Percentiles rank a stretch among this genome's conserved stretches.
Evolutionary conservation across 1,140 invertebrate species (phyloP).

Genomic region (Orussus abietinus): DNA sequence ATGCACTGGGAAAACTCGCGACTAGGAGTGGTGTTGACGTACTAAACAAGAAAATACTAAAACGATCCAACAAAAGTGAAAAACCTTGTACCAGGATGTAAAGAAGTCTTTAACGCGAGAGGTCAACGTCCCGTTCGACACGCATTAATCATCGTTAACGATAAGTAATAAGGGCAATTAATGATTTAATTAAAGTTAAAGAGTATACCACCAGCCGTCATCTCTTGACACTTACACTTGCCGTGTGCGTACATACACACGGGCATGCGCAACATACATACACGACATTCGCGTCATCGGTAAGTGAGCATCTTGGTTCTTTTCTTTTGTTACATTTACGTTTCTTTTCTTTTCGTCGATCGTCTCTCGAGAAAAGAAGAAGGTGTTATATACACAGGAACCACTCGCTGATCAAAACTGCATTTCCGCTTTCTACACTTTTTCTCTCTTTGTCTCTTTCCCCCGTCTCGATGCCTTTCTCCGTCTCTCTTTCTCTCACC

Average conservation of each 20-base stretch:
- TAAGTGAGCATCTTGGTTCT: no score
- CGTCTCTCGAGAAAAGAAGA: slow-evolving; percentile 39
- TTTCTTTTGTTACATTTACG: no score
- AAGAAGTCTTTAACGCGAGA: slow-evolving; percentile 51
- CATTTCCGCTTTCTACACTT: slow-evolving; percentile 55
- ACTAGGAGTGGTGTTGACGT: slow-evolving; percentile 55
- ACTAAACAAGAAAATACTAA: slow-evolving; percentile 40
- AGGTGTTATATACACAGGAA: slow-evolving; percentile 54
- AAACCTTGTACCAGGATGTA: slow-evolving; percentile 51
- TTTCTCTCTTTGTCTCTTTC: no score
- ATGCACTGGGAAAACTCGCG: slow-evolving; percentile 50
- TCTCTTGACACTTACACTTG: slow-evolving; percentile 22
- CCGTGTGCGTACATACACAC: slow-evolving; percentile 14
- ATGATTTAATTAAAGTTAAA: slow-evolving; percentile 45
- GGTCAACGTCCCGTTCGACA: slow-evolving; percentile 47
- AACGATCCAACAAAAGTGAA: slow-evolving; percentile 31
- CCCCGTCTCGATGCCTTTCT: slow-evolving; percentile 38
- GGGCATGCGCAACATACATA: no score
- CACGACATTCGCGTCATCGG: no score
- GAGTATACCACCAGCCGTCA: slow-evolving; percentile 40
- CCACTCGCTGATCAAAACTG: slow-evolving; percentile 35
- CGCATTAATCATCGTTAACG: slow-evolving; percentile 44
- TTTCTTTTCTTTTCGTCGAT: no score
- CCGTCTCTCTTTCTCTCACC: slow-evolving; percentile 31
- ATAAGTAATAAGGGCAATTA: slow-evolving; percentile 45